Evolutionary conservation across 2,797 vertebrate species (phyloP).

Genomic region (Cephalopachus bancanus): DNA sequence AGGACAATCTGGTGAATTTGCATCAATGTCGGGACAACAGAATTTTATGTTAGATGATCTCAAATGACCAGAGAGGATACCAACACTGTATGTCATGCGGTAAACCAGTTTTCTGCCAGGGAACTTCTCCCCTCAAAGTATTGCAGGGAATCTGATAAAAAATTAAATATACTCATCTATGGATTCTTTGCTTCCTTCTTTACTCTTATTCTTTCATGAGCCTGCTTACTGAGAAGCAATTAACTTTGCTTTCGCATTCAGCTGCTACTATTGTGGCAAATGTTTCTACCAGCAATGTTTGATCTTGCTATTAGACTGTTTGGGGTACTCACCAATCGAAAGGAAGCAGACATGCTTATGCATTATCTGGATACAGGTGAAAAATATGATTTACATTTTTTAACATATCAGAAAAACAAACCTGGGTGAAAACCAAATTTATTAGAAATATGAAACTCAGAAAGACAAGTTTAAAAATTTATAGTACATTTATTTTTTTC

Average conservation of each 20-base stretch:
- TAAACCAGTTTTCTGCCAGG: not conserved
- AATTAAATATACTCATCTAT: not conserved
- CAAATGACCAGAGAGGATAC: not conserved
- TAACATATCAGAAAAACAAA: slow-evolving; percentile 19
- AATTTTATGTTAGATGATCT: not conserved
- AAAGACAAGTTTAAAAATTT: not conserved
- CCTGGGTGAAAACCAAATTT: not conserved
- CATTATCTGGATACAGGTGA: not conserved
- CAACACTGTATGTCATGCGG: not conserved
- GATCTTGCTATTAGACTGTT: not conserved
- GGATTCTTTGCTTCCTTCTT: not conserved
- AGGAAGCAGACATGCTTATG: not conserved
- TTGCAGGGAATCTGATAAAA: not conserved
- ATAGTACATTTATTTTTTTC: not conserved
- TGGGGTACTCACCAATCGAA: not conserved
- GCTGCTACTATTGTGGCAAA: not conserved
- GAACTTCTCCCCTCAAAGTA: not conserved
- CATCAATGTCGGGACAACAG: not conserved
- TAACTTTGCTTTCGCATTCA: not conserved
- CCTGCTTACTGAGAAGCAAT: not conserved
- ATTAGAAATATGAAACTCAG: not conserved
- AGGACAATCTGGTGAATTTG: not conserved
- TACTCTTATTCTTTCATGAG: not conserved
- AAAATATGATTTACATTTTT: not conserved
- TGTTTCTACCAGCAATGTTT: not conserved